phyloP scores from a whole-genome alignment of 2,113 vertebrate genomes.

The Laterallus jamaicensis region DNA sequence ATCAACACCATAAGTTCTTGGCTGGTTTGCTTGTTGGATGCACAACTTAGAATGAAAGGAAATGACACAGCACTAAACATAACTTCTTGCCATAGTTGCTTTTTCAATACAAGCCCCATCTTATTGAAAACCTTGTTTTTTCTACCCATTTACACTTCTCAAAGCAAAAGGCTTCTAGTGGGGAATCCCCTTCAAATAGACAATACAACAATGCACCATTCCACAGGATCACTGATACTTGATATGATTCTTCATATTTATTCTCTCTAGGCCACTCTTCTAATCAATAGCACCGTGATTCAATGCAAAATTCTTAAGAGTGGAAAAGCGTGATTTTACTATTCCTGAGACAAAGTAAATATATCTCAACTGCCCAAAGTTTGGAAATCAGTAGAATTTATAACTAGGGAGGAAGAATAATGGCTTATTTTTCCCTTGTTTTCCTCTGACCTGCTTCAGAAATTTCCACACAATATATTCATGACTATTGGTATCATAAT shows the following conservation, averaged over 20 bases:
- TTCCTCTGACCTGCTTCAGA: neutral
- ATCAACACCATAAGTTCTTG: accelerated
- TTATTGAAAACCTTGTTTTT: neutral
- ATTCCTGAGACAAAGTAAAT: neutral
- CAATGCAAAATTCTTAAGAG: neutral
- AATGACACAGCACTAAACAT: neutral
- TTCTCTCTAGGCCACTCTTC: neutral
- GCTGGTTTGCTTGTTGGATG: neutral
- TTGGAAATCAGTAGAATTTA: neutral
- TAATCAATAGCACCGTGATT: neutral
- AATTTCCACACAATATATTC: neutral
- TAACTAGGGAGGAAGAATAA: neutral
- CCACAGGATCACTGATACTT: neutral
- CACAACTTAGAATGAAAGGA: neutral
- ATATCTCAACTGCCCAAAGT: neutral
- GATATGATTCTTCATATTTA: neutral
- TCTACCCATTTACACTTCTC: neutral
- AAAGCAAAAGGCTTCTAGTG: neutral
- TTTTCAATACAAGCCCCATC: neutral
- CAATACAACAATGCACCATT: neutral
- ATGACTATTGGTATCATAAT: neutral
- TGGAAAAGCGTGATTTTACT: neutral
- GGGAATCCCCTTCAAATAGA: neutral
- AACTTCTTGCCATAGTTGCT: neutral
- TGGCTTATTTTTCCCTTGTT: neutral